Percentiles rank a stretch among this genome's conserved stretches.
Conservation (phyloP, 2,888 invertebrate genomes). For the Rambutsinella grinnellia region DNA sequence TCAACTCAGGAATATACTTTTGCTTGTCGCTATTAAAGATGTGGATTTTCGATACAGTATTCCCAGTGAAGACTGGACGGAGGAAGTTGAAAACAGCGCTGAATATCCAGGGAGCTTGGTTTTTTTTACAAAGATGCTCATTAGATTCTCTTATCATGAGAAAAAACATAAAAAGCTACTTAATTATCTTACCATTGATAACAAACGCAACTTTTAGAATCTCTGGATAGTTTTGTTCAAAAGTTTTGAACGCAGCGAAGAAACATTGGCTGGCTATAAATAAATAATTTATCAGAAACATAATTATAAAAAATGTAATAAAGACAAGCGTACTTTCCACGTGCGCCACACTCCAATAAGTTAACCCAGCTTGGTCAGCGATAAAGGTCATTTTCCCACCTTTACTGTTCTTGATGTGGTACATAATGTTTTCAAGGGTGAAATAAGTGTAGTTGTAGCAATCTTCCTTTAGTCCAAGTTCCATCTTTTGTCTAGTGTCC, state of each 20-base stretch:
- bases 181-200: slow-evolving; percentile 24
- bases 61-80: slow-evolving; percentile 40
- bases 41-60: slow-evolving; percentile 38
- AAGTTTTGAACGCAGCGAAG: slow-evolving; percentile 28
- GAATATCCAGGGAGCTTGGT: slow-evolving; percentile 41
- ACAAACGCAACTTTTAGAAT: slow-evolving; percentile 39
- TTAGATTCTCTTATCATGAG: too few relatives aligned
- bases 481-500: slow-evolving; percentile 35
- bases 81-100: slow-evolving; percentile 29
- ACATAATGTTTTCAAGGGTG: slow-evolving; percentile 45
- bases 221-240: slow-evolving; percentile 49
- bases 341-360: slow-evolving; percentile 32
- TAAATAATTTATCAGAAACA: too few relatives aligned
- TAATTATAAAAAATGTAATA: not conserved
- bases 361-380: slow-evolving; percentile 30
- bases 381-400: slow-evolving; percentile 39
- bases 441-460: slow-evolving; percentile 40
- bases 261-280: slow-evolving; percentile 36
- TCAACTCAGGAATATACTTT: slow-evolving; percentile 29
- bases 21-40: slow-evolving; percentile 33
- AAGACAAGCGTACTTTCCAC: slow-evolving; percentile 28
- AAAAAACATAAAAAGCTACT: not conserved
- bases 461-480: slow-evolving; percentile 36
- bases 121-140: too few relatives aligned
- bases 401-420: slow-evolving; percentile 35